Evolutionary conservation across 2,797 vertebrate species (phyloP), one percentile per base, ranked within the genome.

Genomic region (Acridotheres tristis): DNA sequence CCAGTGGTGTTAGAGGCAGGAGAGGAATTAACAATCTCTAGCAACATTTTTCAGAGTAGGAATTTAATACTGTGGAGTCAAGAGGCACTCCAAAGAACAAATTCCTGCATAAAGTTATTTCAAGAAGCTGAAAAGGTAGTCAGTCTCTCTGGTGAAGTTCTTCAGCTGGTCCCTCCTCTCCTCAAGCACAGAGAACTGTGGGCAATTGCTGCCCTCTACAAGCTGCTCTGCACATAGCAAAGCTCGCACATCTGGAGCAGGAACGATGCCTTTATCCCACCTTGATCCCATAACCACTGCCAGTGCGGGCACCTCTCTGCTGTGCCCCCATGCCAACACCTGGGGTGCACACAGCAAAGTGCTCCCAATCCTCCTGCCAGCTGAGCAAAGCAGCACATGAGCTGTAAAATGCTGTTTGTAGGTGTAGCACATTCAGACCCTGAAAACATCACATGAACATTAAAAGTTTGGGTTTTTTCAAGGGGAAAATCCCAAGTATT

Each of bases 131-230:
- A 45, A 68, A 86, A 82, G 66, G 81, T 75, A 88, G 66, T 3
- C 81, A 73, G 67, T 22, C 32, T 22, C 40, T 69, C 25, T 16
- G 11, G 42, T 51, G 50, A 79, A 85, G 82, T 76, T 85, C 71
- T 62, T 66, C 45, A 81, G 47, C 66, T 58, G 66, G 48, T 89
- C 32, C 82, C 58, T 87, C n/a, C 90, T 65, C 65, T 81, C 30
- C 26, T 22, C 50, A 30, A 50, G 83, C 87, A 90, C 67, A 68
- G 11, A 38, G 26, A 97, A 95, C 29, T 16, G 62, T 63, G 53
- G 78, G 95, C 82, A 45, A 85, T 48, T 98, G 96, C 98, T 98
- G 98, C 98, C 98, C 98, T 96, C 98, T 98, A 96, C 89, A 95
- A 97, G 97, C 68, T 75, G 79, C 19, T 71, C 16, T 90, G 91